Conservation (phyloP, 2,113 vertebrate genomes). For the Toxostoma redivivum region DNA sequence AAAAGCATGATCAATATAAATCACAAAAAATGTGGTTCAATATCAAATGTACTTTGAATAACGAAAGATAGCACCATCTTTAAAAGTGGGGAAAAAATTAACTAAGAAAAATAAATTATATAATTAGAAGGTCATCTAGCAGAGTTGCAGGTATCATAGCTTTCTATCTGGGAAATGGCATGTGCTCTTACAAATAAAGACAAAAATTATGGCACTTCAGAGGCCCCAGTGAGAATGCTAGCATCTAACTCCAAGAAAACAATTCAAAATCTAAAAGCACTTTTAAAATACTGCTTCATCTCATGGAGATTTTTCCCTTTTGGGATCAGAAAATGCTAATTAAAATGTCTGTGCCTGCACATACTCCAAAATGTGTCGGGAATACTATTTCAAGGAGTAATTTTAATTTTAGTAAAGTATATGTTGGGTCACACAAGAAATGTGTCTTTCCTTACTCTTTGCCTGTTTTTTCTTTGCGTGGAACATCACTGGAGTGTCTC, state of each 20-base stretch:
- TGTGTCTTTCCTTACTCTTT: not conserved
- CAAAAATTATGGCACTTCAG: not conserved
- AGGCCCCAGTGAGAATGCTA: not conserved
- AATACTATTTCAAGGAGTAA: not conserved
- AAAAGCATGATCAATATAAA: not conserved
- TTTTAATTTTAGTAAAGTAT: not conserved
- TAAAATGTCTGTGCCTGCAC: not conserved
- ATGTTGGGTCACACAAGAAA: not conserved
- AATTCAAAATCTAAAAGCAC: not conserved
- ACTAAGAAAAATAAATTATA: not conserved
- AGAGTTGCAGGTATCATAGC: not conserved
- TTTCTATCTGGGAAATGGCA: not conserved
- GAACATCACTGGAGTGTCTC: not conserved
- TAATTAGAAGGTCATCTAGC: not conserved
- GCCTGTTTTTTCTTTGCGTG: accelerated
- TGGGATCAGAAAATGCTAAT: not conserved
- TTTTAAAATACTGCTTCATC: not conserved
- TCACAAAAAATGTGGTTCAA: not conserved
- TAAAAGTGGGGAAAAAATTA: not conserved
- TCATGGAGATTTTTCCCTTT: not conserved
- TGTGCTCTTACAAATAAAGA: not conserved
- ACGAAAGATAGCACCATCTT: not conserved
- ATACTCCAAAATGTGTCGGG: not conserved
- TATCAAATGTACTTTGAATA: not conserved
- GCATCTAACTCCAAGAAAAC: not conserved